Conservation (phyloP, 2,113 vertebrate genomes). For the Prolemur simus region DNA sequence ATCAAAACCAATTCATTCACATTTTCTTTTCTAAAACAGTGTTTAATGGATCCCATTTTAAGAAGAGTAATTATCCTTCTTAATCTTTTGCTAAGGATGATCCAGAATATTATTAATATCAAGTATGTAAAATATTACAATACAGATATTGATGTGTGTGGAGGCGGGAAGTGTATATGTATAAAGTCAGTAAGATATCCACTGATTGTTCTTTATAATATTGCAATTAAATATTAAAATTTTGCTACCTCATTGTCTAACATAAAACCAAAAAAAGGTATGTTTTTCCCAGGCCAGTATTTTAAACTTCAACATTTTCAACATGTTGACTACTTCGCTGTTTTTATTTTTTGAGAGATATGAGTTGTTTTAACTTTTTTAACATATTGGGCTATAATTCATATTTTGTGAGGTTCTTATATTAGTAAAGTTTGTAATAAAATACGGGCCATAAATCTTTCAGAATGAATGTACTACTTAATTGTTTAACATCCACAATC, state of each 20-base stretch:
- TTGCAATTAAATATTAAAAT: background rate
- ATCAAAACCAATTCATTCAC: background rate
- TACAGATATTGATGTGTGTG: background rate
- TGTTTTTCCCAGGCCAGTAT: background rate
- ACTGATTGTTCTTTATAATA: background rate
- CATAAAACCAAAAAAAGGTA: background rate
- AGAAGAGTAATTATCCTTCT: background rate
- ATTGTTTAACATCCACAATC: slow-evolving; percentile 55
- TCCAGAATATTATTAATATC: background rate
- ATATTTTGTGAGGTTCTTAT: slow-evolving; percentile 20
- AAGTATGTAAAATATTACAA: background rate
- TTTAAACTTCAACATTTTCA: background rate
- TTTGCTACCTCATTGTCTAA: background rate
- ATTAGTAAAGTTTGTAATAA: slow-evolving; percentile 60
- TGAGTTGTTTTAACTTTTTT: slow-evolving; percentile 25
- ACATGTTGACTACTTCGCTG: background rate
- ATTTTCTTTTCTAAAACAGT: slow-evolving; percentile 28
- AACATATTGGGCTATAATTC: slow-evolving; percentile 40
- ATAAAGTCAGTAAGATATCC: background rate
- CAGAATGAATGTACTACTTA: slow-evolving; percentile 53
- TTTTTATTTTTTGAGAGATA: slow-evolving; percentile 18
- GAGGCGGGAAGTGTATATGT: background rate
- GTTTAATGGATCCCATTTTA: background rate
- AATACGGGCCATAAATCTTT: slow-evolving; percentile 56
- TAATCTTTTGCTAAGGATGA: background rate